Base-by-base conservation (phyloP, 1,140 invertebrate genomes). In the Halotydeus destructor region DNA sequence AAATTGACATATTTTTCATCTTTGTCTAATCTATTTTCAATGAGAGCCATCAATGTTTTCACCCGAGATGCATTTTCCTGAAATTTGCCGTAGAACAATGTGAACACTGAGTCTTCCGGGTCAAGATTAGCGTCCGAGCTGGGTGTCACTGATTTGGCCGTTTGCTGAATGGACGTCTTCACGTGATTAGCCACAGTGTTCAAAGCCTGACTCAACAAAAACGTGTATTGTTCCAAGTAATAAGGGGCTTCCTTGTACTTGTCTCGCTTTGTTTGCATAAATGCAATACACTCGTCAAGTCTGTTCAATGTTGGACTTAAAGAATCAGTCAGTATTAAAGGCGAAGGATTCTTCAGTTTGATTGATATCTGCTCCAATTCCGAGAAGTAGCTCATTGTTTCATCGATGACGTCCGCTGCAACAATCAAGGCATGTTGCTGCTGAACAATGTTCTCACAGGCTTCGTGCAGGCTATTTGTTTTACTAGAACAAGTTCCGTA, bases 31-130 rank as follows among this genome's bases (percentile, higher is more conserved):
- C 81, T 67, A 5, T 70, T 62, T 58, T 91, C 85, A 35, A 89
- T 69, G 50, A 85, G 71, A 44, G 73, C 70, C 41, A 86, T 76
- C 3, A 91, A 68, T 32, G 72, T 66, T 51, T 74, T 80, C 1
- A 86, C 67, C 57, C 84, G 78, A 0, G 76, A 72, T 1, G 85
- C 74, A 41, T 78, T 76, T 1, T 80, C 76, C 60, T 85, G 77
- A 61, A 93, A 93, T 61, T 88, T 85, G 0, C 85, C 85, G 59
- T 93, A 94, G 55, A 85, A 86, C 1, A 89, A 58, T 0, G 84
- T 81, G 57, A 86, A 78, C 1, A 80, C 76, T 23, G 81, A 74
- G 54, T 85, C 78, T 16, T 53, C 45, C 8, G 55, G 52, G 31
- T 52, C 47, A 30, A 55, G 45, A 41, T 41, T 49, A 34, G 49